Conservation (phyloP, 2,888 invertebrate species). For the Microctonus brassicae region DNA sequence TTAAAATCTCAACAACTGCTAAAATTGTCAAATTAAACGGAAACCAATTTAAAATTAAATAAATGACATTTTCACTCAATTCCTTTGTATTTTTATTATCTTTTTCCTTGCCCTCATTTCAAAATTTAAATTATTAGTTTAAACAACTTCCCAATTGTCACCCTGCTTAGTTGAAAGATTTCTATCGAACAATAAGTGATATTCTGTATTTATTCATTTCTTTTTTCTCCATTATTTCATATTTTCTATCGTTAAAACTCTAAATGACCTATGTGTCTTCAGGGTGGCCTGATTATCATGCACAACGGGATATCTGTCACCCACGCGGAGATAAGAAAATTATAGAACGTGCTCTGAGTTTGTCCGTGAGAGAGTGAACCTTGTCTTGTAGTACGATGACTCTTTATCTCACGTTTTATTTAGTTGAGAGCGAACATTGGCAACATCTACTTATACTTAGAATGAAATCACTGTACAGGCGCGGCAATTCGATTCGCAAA, state of each 20-base stretch:
- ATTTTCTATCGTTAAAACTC: background rate
- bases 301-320: slow-evolving; percentile 32
- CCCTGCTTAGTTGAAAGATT: too few species aligned
- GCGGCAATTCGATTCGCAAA: slow-evolving; percentile 25
- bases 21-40: too few species aligned
- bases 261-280: background rate
- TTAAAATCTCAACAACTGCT: too few species aligned
- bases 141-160: too few species aligned
- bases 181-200: too few species aligned
- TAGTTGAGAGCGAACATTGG: background rate
- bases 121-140: too few species aligned
- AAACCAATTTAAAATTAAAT: too few species aligned
- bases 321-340: slow-evolving; percentile 32
- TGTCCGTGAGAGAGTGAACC: slow-evolving; percentile 19
- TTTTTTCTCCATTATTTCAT: background rate
- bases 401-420: slow-evolving; percentile 23
- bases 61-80: too few species aligned
- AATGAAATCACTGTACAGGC: slow-evolving; percentile 16
- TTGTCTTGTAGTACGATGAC: slow-evolving; percentile 5
- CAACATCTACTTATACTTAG: slow-evolving; percentile 2
- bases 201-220: too few species aligned
- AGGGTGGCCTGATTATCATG: slow-evolving; percentile 32
- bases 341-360: slow-evolving; percentile 26
- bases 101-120: too few species aligned
- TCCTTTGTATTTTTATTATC: too few species aligned